These are phyloP conservation scores for Phyllotis vaccarum DNA, from an alignment of 2,797 vertebrate species.

Conservation along the genomic window DNA sequence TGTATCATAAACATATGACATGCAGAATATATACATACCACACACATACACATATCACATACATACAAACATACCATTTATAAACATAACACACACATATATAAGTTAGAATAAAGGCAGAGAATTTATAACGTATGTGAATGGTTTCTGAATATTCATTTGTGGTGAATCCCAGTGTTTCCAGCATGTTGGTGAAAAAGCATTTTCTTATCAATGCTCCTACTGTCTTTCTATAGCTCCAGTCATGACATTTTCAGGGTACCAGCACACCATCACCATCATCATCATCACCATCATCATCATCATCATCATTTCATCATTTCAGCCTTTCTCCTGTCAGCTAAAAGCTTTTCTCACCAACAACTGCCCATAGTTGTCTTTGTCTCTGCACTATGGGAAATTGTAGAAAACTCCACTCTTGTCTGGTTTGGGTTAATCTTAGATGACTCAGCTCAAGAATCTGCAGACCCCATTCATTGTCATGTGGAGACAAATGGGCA, in stretches of 20 bases:
- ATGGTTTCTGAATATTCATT: neutral
- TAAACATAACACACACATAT: neutral
- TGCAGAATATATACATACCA: neutral
- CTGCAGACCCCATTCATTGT: neutral
- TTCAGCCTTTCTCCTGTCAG: neutral
- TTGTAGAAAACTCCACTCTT: neutral
- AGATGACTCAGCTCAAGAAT: neutral
- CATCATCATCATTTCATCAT: too few species aligned
- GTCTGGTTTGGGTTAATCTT: neutral
- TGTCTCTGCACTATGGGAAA: neutral
- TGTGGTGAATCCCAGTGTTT: neutral
- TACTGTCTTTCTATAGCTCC: neutral
- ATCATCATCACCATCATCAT: too few species aligned
- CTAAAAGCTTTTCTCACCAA: neutral
- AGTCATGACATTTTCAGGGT: too few species aligned
- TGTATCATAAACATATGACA: neutral
- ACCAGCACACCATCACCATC: too few species aligned
- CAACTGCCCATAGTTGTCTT: neutral
- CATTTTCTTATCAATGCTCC: neutral
- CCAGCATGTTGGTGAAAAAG: neutral
- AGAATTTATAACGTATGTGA: neutral
- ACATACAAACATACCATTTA: neutral
- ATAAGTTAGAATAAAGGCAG: neutral
- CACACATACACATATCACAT: neutral
- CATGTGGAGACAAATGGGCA: neutral